These are phyloP conservation scores for Cisticola juncidis DNA, from an alignment of 2,113 vertebrate genomes.

Conservation along the genomic window DNA sequence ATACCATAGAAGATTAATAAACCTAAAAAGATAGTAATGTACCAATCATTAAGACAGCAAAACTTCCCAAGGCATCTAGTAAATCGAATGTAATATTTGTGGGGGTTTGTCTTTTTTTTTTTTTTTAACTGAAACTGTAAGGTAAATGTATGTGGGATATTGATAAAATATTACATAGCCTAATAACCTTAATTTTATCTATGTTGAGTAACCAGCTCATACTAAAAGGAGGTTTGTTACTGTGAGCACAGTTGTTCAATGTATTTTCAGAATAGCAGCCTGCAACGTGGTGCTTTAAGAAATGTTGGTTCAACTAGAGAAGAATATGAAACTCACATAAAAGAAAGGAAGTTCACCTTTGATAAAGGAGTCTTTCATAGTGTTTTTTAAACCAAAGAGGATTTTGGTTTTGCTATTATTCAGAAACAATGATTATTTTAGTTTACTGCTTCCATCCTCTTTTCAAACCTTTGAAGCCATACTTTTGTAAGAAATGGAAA, in stretches of 20 bases:
- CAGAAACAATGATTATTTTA: neutral
- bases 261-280: neutral
- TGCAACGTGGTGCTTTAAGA: neutral
- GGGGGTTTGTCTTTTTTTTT: neutral
- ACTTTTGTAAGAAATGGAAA: neutral
- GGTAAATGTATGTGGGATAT: neutral
- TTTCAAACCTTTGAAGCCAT: neutral
- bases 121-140: neutral
- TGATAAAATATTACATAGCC: neutral
- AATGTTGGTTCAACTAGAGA: neutral
- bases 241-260: neutral
- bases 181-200: neutral
- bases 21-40: neutral
- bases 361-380: neutral
- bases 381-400: neutral
- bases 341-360: neutral
- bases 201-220: neutral
- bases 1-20: neutral
- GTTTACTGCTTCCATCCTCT: neutral
- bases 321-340: neutral
- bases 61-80: neutral
- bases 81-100: neutral
- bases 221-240: neutral
- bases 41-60: neutral
- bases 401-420: neutral